Conservation (phyloP, 2,888 invertebrate genomes). For the Drosophila quinaria region DNA sequence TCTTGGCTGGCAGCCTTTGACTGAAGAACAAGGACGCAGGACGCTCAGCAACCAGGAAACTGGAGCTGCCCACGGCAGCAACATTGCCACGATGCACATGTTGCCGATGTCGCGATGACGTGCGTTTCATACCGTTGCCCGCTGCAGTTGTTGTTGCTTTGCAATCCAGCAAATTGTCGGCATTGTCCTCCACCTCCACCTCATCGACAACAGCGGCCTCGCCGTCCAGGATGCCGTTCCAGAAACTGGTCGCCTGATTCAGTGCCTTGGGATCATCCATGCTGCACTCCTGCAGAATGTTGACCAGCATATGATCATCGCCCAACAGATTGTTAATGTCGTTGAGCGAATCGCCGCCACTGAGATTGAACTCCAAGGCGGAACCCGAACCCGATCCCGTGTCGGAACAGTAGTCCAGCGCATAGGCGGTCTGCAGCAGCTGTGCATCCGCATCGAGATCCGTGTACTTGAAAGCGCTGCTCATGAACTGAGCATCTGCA, state of each 20-base stretch:
- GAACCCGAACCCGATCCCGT: slow-evolving; percentile 72
- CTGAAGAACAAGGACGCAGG: slow-evolving; percentile 75
- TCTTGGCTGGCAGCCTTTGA: slow-evolving; percentile 40
- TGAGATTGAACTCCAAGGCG: slow-evolving; percentile 84
- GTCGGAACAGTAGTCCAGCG: slow-evolving; percentile 71
- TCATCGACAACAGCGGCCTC: slow-evolving; percentile 82
- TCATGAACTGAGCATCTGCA: slow-evolving; percentile 70
- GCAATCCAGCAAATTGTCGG: slow-evolving; percentile 80
- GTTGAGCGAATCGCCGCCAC: slow-evolving; percentile 85
- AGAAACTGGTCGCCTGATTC: slow-evolving; percentile 85
- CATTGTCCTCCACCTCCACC: slow-evolving; percentile 78
- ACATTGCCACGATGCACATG: slow-evolving; percentile 17
- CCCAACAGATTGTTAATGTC: slow-evolving; percentile 85
- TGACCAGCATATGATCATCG: slow-evolving; percentile 85
- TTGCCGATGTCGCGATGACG: not conserved
- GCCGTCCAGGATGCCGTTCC: slow-evolving; percentile 86
- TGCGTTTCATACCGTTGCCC: slow-evolving; percentile 53
- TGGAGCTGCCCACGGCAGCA: slow-evolving; percentile 65
- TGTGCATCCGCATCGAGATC: slow-evolving; percentile 84
- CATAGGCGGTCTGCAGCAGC: slow-evolving; percentile 77
- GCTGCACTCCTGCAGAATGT: slow-evolving; percentile 85
- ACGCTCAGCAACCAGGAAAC: slow-evolving; percentile 50
- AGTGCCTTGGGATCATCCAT: slow-evolving; percentile 85
- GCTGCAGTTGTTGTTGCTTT: slow-evolving; percentile 65
- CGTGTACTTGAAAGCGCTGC: slow-evolving; percentile 82